Conservation (phyloP, 2,797 vertebrate species). For the Anguilla anguilla region DNA sequence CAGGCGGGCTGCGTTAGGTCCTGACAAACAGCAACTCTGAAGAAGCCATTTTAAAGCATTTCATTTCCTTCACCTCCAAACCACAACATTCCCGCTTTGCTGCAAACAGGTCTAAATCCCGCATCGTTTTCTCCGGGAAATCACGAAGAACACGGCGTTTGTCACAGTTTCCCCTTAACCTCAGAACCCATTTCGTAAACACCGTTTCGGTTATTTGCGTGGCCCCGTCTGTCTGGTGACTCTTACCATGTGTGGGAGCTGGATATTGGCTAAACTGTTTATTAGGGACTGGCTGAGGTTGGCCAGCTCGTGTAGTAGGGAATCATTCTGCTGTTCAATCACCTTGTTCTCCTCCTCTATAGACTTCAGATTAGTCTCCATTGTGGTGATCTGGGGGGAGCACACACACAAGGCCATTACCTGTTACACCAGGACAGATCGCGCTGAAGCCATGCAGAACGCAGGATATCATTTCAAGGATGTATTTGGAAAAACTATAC, state of each 20-base stretch:
- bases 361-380: constrained; percentile 98
- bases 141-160: neutral
- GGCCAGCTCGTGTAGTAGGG: constrained; percentile 94
- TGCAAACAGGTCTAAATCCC: neutral
- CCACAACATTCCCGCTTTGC: neutral
- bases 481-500: neutral
- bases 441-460: neutral
- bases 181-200: neutral
- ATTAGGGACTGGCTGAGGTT: constrained; percentile 98
- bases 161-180: neutral
- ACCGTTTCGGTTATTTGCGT: neutral
- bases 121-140: neutral
- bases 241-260: constrained; percentile 98
- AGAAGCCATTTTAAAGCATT: neutral
- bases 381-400: constrained; percentile 88
- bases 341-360: constrained; percentile 98
- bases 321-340: constrained; percentile 98
- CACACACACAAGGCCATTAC: constrained; percentile 5
- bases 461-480: neutral
- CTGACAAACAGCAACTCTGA: neutral
- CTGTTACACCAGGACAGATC: neutral
- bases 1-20: neutral
- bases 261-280: constrained; percentile 97
- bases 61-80: neutral
- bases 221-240: constrained; percentile 59